Evolutionary conservation across 2,888 invertebrate genomes (phyloP), one percentile per base, ranked within the genome.

Genomic region (Autographa pulchrina): DNA sequence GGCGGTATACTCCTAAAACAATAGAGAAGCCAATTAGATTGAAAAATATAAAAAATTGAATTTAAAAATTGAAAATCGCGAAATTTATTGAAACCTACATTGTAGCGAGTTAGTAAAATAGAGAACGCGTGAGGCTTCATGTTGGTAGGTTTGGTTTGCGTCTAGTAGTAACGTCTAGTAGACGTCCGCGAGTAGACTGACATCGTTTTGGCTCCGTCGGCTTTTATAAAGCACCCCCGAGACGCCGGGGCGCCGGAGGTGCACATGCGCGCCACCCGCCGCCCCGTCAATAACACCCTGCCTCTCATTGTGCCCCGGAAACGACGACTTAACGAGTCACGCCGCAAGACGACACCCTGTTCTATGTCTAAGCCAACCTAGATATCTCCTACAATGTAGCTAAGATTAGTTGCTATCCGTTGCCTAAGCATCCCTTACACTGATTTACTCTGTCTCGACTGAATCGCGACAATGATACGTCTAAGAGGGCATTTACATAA

Each of bases 221-320:
- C 89, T 90, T 93, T 92, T 91, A 90, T 94, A 94, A 85, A 88
- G 88, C 88, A 87, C 91, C 92, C 91, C 91, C 92, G 93, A 95
- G 95, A 95, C 95, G 90, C 91, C 85, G 88, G 89, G 95, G 95
- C 95, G 95, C 95, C 95, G 87, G 78, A 83, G 88, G 84, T 85
- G 93, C 93, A 93, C 94, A 94, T 94, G 95, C 95, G 96, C 94
- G 92, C 86, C 80, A 83, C 85, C 85, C 85, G 86, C 89, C 92
- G 88, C 91, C 87, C 90, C 92, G 90, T 94, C 94, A 91, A 95
- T 94, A 94, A 89, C 94, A 92, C 93, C 94, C 92, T 89, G 88
- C 91, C 92, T 91, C 94, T 91, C 92, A 90, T 90, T 92, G 92
- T 92, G 93, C 88, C 92, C 93, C 94, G 94, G 94, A 95, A 94